Evolutionary conservation across 2,797 vertebrate genomes (phyloP), one percentile per base, ranked within the genome.

Genomic region (Coracias cyanogaster): DNA sequence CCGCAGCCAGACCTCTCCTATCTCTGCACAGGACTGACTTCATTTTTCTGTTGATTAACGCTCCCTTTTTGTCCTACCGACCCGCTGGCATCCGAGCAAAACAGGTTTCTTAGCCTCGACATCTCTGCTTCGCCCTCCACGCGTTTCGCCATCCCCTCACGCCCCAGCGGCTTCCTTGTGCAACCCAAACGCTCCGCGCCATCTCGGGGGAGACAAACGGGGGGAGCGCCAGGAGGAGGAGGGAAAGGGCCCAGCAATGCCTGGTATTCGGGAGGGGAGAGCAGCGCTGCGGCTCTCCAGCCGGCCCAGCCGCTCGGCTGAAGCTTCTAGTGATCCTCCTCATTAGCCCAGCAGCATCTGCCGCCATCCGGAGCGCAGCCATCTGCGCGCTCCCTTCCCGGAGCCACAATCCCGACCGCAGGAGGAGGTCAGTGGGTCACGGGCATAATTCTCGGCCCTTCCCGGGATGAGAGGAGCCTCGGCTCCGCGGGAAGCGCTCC

Each of bases 371-470:
- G 25, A 64, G 60, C 28, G 5, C 3, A 7, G 45, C 95, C 95
- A 96, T 96, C 96, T 96, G 96, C 21, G 81, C 87, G 7, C 58
- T 78, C 81, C 22, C 41, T 52, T 92, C 80, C 87, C 80, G 67
- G 89, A 71, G 51, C 35, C 81, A 17, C 70, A 41, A 39, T 52
- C 86, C 85, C 74, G 78, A 60, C 72, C 14, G 57, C 39, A 91
- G 76, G 46, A 94, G 65, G 41, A 94, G 95, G 95, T 97, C 81
- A 97, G 94, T 94, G 77, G 95, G 97, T 93, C 96, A 97, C 1
- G 1, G 77, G 15, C 60, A 57, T 86, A 91, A 96, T 64, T 65
- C 91, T 46, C 58, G 48, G 45, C 45, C 35, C 33, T 43, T 66
- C 70, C 67, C 16, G 29, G 35, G 20, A 91, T 19, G 52, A 70